Percentiles rank a stretch among this genome's conserved stretches.
These are phyloP conservation scores for Glyphotaelius pellucidus DNA, from an alignment of 2,888 invertebrate genomes.

Conservation along the genomic window DNA sequence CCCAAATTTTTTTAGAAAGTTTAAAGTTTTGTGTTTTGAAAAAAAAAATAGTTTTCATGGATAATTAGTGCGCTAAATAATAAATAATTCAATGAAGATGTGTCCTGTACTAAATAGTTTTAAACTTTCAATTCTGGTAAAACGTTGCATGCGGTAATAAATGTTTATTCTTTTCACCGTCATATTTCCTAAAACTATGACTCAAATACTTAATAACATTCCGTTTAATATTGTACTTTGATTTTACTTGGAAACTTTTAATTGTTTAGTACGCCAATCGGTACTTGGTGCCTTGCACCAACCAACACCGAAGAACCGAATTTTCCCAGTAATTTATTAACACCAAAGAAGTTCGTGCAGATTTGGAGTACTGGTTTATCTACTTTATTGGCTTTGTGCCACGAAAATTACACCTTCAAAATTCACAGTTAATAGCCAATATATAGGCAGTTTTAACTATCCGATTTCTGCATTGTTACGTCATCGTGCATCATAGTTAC, in stretches of 20 bases:
- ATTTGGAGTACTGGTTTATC: neutral
- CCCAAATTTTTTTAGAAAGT: no score
- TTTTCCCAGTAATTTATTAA: neutral
- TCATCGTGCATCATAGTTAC: neutral
- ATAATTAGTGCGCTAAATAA: no score
- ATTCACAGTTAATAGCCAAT: neutral
- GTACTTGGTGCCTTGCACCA: neutral
- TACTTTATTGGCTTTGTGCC: neutral
- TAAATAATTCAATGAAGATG: no score
- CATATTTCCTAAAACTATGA: neutral
- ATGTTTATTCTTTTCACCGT: neutral
- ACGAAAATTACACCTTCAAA: neutral
- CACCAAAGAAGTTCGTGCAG: neutral
- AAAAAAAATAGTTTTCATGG: no score
- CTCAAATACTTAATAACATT: neutral
- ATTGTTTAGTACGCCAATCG: neutral
- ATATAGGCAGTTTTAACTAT: neutral
- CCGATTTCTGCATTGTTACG: neutral
- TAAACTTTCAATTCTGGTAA: neutral
- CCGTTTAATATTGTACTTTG: neutral
- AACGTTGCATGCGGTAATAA: neutral
- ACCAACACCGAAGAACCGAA: neutral
- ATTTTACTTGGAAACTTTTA: neutral
- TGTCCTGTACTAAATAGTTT: no score
- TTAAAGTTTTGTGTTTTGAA: no score